Conservation (phyloP, 2,888 invertebrate genomes). For the Tinea pellionella region DNA sequence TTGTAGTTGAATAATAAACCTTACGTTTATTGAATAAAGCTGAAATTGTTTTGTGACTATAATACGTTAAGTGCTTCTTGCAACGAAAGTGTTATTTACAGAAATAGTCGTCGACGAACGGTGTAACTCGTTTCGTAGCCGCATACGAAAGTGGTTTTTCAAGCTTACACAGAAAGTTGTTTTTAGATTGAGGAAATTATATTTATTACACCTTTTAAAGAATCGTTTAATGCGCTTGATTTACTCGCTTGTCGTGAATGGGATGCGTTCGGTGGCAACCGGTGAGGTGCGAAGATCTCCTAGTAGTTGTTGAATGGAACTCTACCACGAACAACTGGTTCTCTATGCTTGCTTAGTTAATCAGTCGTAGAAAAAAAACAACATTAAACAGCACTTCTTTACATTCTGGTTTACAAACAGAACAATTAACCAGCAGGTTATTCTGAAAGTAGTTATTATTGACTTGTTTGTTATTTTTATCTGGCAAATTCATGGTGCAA, state of each 20-base stretch:
- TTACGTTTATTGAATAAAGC: constrained; percentile 28
- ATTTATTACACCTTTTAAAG: constrained; percentile 44
- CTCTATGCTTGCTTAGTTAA: neutral
- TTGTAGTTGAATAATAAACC: constrained; percentile 28
- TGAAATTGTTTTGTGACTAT: constrained; percentile 13
- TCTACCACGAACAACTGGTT: constrained; percentile 12
- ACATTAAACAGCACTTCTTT: neutral
- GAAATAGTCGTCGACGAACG: constrained; percentile 62
- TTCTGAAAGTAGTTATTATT: neutral
- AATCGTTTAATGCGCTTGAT: constrained; percentile 49
- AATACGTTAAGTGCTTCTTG: neutral
- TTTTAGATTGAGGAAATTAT: constrained; percentile 50
- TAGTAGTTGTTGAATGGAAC: neutral
- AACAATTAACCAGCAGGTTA: neutral
- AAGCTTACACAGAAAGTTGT: constrained; percentile 55
- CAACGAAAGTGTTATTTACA: constrained; percentile 23
- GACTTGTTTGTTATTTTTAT: neutral
- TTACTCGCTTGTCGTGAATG: constrained; percentile 63
- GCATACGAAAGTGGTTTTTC: constrained; percentile 62
- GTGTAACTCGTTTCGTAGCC: constrained; percentile 43
- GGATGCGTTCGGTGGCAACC: constrained; percentile 54
- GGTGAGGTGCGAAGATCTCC: constrained; percentile 52
- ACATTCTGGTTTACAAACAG: neutral
- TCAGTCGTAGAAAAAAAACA: neutral
- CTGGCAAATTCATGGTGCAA: no score